Conservation (phyloP, 2,113 vertebrate species). For the Aepyceros melampus region DNA sequence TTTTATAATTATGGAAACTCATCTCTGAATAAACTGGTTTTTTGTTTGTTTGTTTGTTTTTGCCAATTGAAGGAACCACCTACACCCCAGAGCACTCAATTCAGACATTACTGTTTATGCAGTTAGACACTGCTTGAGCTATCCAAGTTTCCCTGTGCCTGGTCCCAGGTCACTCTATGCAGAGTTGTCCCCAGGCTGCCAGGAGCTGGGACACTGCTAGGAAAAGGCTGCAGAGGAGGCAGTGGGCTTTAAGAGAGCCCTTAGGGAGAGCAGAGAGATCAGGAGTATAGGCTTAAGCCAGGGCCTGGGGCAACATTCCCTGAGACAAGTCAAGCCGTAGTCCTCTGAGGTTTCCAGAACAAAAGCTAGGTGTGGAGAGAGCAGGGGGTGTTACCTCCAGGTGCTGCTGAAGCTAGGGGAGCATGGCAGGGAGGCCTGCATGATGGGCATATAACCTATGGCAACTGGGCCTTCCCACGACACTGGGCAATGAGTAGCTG, state of each 20-base stretch:
- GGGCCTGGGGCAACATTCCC: constrained; percentile 55
- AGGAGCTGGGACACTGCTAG: background rate
- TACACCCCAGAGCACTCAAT: constrained; percentile 54
- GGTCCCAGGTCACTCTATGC: constrained; percentile 17
- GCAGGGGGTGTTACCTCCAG: background rate
- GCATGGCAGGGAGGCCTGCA: background rate
- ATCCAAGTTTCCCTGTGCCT: constrained; percentile 9
- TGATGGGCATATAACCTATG: background rate
- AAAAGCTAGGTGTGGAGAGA: background rate
- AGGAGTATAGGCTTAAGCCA: constrained; percentile 27
- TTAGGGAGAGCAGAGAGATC: background rate
- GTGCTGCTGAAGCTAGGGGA: background rate
- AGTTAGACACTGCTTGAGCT: constrained; percentile 45
- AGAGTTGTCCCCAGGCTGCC: background rate
- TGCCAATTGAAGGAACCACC: background rate
- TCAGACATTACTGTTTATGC: constrained; percentile 66
- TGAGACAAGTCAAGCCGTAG: constrained; percentile 53
- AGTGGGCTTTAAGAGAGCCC: background rate
- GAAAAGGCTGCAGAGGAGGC: background rate
- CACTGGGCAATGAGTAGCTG: background rate
- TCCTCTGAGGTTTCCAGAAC: constrained; percentile 28
- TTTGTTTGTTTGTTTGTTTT: background rate
- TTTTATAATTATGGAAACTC: constrained; percentile 27
- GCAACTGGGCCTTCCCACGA: background rate
- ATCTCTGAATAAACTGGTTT: background rate